Base-by-base conservation (phyloP, 2,888 invertebrate species). In the Pandemis corylana region DNA sequence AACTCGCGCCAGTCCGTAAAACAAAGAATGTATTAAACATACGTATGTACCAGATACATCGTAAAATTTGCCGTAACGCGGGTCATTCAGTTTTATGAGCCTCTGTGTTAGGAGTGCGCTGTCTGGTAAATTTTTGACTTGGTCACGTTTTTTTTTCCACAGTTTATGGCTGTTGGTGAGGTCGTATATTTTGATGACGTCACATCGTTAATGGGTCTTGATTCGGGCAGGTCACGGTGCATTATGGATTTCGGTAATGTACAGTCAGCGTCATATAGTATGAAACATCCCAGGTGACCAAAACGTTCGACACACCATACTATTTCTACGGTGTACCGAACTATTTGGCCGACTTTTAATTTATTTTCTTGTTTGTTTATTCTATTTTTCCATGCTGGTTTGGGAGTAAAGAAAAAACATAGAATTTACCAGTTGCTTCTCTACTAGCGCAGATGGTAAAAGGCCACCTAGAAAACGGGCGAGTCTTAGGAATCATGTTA, bases 21-120 rank as follows among this genome's bases (percentile, higher is more conserved):
- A 70, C 75, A 76, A 76, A 76, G 72, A 64, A 76, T 71, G 73
- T 73, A 73, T 77, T 76, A 77, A 76, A 77, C 65, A 73, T 73
- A 75, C 74, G 53, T 56, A 51, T 51, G 65, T 71, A 76, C 68
- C 76, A 74, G 71, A 77, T 76, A 73, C 76, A 46, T 72, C 76
- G 76, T 77, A 77, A 77, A 77, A 76, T 44, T 66, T 59, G 46
- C 36, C 56, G 76, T 76, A 71, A 69, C 76, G 68, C 15, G 68
- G 51, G 65, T 63, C 77, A 73, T 76, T 76, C 66, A 56, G 20
- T 77, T 77, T 76, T 77, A 77, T 62, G 36, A 44, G 71, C 53
- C 44, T 36, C 68, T 71, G 49, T 68, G 68, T 68, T 73, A 72
- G 63, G 64, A 75, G 75, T 51, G 44, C 51, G 44, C 51, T 67